Evolutionary conservation across 37 sponge, comb jelly and placozoan species (phyloP).

Genomic region (Halisarca cf. caerulea): DNA sequence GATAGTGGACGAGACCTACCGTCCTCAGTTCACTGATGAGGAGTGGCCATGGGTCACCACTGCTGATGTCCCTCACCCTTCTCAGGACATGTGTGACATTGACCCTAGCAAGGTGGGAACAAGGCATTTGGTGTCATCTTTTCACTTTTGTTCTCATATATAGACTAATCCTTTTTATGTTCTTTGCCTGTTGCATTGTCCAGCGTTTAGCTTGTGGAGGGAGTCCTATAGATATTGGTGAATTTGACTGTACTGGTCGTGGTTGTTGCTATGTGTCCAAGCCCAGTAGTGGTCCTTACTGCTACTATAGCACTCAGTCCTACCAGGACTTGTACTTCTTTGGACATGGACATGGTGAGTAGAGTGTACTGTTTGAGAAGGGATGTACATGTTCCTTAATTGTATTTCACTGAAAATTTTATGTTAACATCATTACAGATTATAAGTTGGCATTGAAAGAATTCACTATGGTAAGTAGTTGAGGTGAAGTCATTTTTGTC

Average conservation of each 20-base stretch:
- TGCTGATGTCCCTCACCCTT: conserved; percentile 18
- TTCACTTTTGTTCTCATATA: too few relatives aligned
- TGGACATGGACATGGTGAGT: conserved; percentile 72
- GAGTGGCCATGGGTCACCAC: conserved; percentile 72
- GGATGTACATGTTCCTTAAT: too few relatives aligned
- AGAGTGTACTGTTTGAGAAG: too few relatives aligned
- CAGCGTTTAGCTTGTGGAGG: conserved; percentile 53
- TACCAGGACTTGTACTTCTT: conserved; percentile 74
- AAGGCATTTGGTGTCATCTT: too few relatives aligned
- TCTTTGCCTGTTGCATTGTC: not conserved
- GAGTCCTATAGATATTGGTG: conserved; percentile 22
- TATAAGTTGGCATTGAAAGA: conserved; percentile 68
- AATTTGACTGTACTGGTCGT: conserved; percentile 57
- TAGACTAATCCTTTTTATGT: too few relatives aligned
- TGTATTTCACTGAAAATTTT: too few relatives aligned
- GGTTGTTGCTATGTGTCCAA: conserved; percentile 62
- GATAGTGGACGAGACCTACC: conserved; percentile 68
- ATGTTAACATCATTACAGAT: conserved; percentile 40
- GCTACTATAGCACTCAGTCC: conserved; percentile 44
- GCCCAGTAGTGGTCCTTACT: conserved; percentile 14
- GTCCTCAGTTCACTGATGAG: conserved; percentile 52
- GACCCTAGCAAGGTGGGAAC: conserved; percentile 17
- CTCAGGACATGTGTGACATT: conserved; percentile 9
- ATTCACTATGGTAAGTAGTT: conserved; percentile 64
- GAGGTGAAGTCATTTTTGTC: too few relatives aligned